These are phyloP conservation scores for Conistra vaccinii DNA, from an alignment of 2,888 invertebrate species.

Conservation along the genomic window DNA sequence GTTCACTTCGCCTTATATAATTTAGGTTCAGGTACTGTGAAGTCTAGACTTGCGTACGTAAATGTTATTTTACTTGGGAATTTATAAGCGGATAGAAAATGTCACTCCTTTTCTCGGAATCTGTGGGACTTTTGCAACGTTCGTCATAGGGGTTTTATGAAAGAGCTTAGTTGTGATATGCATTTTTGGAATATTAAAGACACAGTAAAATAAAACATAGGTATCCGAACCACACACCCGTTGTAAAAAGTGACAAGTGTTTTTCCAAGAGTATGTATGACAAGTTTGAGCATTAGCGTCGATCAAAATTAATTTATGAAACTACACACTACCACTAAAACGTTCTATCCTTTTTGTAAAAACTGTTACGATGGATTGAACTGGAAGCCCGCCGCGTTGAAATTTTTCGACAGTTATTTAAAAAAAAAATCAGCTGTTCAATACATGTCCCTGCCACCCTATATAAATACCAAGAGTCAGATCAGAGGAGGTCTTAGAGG, in stretches of 20 bases:
- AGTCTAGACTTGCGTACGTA: conserved; percentile 58
- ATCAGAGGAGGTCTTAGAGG: neutral
- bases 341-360: neutral
- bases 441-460: neutral
- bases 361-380: too few species aligned
- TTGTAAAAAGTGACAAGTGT: too few species aligned
- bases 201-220: neutral
- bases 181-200: neutral
- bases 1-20: conserved; percentile 31
- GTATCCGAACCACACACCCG: too few species aligned
- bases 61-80: conserved; percentile 46
- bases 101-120: conserved; percentile 9
- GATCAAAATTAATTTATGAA: neutral
- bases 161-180: neutral
- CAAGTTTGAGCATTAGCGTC: neutral
- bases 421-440: too few species aligned
- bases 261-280: neutral
- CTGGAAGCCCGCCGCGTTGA: too few species aligned
- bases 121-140: neutral
- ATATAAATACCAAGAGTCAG: neutral
- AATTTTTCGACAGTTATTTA: too few species aligned
- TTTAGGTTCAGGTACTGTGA: conserved; percentile 31
- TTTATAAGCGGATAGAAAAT: conserved; percentile 50
- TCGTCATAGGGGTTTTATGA: neutral
- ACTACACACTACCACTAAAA: neutral